These are phyloP conservation scores for Penaeus vannamei DNA, from an alignment of 1,140 invertebrate genomes.

Conservation along the genomic window DNA sequence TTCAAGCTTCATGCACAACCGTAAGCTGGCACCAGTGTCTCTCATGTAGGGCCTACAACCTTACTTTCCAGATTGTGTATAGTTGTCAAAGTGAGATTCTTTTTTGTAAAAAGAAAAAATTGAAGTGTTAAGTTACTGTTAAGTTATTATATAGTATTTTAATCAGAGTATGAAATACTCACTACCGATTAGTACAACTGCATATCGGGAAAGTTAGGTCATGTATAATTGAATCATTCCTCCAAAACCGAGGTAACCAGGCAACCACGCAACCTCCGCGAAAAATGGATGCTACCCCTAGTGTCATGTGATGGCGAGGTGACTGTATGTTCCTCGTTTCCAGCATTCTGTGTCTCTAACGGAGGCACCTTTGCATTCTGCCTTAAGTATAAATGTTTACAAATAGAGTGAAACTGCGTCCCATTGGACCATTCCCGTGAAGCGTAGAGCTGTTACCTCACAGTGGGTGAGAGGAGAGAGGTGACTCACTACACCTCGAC, in stretches of 20 bases:
- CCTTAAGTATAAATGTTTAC: slow-evolving; percentile 62
- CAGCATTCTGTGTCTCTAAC: slow-evolving; percentile 63
- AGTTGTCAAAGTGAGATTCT: background rate
- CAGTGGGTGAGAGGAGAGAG: slow-evolving; percentile 61
- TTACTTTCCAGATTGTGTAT: slow-evolving; percentile 42
- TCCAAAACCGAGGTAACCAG: slow-evolving; percentile 61
- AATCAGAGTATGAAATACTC: too few relatives aligned
- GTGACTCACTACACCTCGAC: slow-evolving; percentile 65
- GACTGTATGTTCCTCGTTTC: slow-evolving; percentile 48
- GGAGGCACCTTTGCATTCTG: slow-evolving; percentile 62
- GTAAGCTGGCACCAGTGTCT: slow-evolving; percentile 62
- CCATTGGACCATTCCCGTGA: slow-evolving; percentile 59
- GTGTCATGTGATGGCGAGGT: slow-evolving; percentile 52
- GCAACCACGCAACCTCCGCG: slow-evolving; percentile 61
- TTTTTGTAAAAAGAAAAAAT: background rate
- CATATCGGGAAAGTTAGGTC: slow-evolving; percentile 55
- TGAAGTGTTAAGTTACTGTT: too few relatives aligned
- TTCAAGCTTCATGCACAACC: slow-evolving; percentile 30
- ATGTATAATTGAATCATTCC: slow-evolving; percentile 51
- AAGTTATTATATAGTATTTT: too few relatives aligned
- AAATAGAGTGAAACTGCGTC: slow-evolving; percentile 64
- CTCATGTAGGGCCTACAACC: slow-evolving; percentile 61
- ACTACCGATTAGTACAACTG: too few relatives aligned
- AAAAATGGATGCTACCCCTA: slow-evolving; percentile 62
- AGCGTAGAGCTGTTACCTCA: slow-evolving; percentile 63